Evolutionary conservation across 1,140 invertebrate species (phyloP).

Genomic region (Drosophila kepulauana): DNA sequence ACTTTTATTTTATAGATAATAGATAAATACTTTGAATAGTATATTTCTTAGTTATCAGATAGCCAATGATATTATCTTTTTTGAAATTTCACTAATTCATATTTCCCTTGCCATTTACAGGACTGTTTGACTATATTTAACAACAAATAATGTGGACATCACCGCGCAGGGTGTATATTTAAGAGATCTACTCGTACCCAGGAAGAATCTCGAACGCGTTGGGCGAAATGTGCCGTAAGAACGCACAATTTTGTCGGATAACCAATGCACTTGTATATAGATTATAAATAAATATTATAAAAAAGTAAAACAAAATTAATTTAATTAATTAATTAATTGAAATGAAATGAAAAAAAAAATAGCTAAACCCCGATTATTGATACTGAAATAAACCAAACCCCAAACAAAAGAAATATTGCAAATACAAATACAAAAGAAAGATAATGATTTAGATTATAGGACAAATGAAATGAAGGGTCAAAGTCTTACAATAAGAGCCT

Average conservation of each 20-base stretch:
- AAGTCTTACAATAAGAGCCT: slow-evolving; percentile 15
- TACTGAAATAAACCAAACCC: slow-evolving; percentile 1
- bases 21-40: no score
- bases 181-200: slow-evolving; percentile 84
- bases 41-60: no score
- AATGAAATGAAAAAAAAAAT: slow-evolving; percentile 18
- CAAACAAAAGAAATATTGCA: not conserved
- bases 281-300: slow-evolving; percentile 68
- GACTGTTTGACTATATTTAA: slow-evolving; percentile 83
- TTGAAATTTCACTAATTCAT: not conserved
- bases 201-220: slow-evolving; percentile 80
- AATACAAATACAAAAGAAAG: slow-evolving; percentile 10
- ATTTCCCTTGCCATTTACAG: slow-evolving; percentile 43
- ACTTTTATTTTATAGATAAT: no score
- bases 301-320: slow-evolving; percentile 32
- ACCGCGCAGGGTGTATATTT: slow-evolving; percentile 84
- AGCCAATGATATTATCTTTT: no score
- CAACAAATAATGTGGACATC: slow-evolving; percentile 84
- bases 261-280: slow-evolving; percentile 82
- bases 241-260: slow-evolving; percentile 73
- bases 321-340: slow-evolving; percentile 51
- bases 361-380: slow-evolving; percentile 35
- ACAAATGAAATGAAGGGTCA: slow-evolving; percentile 13
- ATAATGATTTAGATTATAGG: slow-evolving; percentile 26
- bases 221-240: slow-evolving; percentile 52